phyloP scores from a whole-genome alignment of 2,888 invertebrate genomes.

The Xestobium rufovillosum region DNA sequence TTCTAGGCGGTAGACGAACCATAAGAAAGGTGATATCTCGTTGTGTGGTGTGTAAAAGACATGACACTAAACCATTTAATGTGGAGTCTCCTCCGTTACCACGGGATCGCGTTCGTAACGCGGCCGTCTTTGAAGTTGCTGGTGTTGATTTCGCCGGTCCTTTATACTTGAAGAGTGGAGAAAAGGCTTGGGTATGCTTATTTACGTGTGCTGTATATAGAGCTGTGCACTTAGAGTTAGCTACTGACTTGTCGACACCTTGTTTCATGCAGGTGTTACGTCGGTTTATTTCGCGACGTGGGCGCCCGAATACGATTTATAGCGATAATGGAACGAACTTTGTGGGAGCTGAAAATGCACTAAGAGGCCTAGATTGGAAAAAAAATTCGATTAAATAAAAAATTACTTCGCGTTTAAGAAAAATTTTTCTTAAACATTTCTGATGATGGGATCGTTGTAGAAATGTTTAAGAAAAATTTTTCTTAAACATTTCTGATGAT shows the following conservation, averaged over 20 bases:
- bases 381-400: too few species aligned
- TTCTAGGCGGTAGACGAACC: constrained; percentile 14
- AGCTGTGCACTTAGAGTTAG: constrained; percentile 36
- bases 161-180: constrained; percentile 24
- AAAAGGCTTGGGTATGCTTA: constrained; percentile 33
- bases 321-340: constrained; percentile 40
- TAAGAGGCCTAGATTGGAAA: constrained; percentile 13
- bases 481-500: too few species aligned
- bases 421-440: too few species aligned
- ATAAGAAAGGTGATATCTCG: constrained; percentile 14
- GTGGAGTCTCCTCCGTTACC: constrained; percentile 26
- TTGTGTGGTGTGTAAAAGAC: constrained; percentile 20
- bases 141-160: constrained; percentile 38
- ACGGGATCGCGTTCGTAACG: constrained; percentile 25
- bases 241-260: constrained; percentile 27
- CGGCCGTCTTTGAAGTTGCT: constrained; percentile 26
- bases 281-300: constrained; percentile 31
- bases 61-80: constrained; percentile 18
- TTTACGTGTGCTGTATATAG: constrained; percentile 37
- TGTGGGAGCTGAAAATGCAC: constrained; percentile 23
- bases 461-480: too few species aligned
- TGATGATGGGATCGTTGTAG: too few species aligned
- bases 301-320: constrained; percentile 30
- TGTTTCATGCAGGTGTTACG: constrained; percentile 29
- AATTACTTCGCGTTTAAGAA: too few species aligned